These are phyloP conservation scores for Lutraria rhynchaena DNA, from an alignment of 1,140 invertebrate genomes.

Conservation along the genomic window DNA sequence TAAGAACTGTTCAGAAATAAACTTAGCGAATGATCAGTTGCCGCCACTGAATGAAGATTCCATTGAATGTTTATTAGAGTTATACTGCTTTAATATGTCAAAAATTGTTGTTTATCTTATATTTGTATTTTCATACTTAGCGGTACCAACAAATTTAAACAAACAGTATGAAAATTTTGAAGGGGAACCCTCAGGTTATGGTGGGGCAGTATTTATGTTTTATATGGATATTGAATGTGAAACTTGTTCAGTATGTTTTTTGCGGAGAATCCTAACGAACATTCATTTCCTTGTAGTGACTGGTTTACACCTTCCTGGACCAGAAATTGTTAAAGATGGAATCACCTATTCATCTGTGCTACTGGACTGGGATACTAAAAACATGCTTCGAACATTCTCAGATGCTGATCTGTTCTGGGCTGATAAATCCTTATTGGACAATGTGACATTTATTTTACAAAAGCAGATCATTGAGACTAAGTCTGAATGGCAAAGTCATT, in stretches of 20 bases:
- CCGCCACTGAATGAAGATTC: too few species aligned
- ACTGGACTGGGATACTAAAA: conserved; percentile 27
- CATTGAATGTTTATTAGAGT: too few species aligned
- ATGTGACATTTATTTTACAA: conserved; percentile 40
- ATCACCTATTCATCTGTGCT: conserved; percentile 47
- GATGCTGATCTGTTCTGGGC: background rate
- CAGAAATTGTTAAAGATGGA: conserved; percentile 24
- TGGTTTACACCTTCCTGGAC: conserved; percentile 31
- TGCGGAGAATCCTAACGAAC: background rate
- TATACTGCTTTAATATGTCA: too few species aligned
- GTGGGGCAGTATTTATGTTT: too few species aligned
- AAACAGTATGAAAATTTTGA: background rate
- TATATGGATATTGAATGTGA: too few species aligned
- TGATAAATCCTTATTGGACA: background rate
- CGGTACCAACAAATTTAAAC: background rate
- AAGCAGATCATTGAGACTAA: conserved; percentile 18
- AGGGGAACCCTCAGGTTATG: too few species aligned
- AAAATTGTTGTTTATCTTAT: background rate
- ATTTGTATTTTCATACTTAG: background rate
- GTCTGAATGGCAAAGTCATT: conserved; percentile 52
- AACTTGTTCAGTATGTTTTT: background rate
- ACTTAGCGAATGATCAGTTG: too few species aligned
- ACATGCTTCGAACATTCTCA: background rate
- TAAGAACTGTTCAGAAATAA: too few species aligned
- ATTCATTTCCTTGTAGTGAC: background rate